Evolutionary conservation across 2,113 vertebrate genomes (phyloP), one percentile per base, ranked within the genome.

Genomic region (Hylia prasina): DNA sequence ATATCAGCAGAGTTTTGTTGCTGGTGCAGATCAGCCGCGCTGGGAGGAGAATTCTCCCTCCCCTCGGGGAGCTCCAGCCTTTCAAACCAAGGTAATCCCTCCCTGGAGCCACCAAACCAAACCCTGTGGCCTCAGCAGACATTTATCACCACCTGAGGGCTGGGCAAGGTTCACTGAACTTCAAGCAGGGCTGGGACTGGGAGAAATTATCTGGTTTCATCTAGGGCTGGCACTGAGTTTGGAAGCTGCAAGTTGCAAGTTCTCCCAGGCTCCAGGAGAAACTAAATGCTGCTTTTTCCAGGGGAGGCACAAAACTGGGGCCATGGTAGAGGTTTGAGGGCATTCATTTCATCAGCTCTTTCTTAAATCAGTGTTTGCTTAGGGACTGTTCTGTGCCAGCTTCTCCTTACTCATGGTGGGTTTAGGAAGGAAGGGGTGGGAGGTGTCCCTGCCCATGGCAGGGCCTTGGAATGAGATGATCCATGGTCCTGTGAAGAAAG

Each of bases 131-230:
- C 93, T 47, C 2, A 35, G 63, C 65, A 69, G 81, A 44, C 69
- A 54, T 92, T 65, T 69, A 11, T 86, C 96, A 70, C 69, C 37
- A 19, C 65, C 77, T 15, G 53, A 68, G 87, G 33, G 51, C 92
- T 77, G 84, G 68, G 89, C 92, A 95, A 28, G 82, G 84, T 81
- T 91, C 94, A 80, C 53, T 80, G 56, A 45, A 8, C 84, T 78
- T 60, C 90, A 64, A 9, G 87, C 40, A 37, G 42, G 64, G 60
- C 77, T 31, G 40, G 64, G 64, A 48, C 44, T 0, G 2, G 60
- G 57, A 69, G 64, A 90, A 86, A 35, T 15, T 63, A 54, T 94
- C 75, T 47, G 63, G 35, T 93, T 94, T 96, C 93, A 68, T 35
- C 39, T 5, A 0, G 27, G 54, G 10, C 60, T 73, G 56, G 42